A percentile compares a stretch with the other conserved stretches of the same genome.
Evolutionary conservation across 2,797 vertebrate species (phyloP).

Genomic region (Molossus alvarezi): DNA sequence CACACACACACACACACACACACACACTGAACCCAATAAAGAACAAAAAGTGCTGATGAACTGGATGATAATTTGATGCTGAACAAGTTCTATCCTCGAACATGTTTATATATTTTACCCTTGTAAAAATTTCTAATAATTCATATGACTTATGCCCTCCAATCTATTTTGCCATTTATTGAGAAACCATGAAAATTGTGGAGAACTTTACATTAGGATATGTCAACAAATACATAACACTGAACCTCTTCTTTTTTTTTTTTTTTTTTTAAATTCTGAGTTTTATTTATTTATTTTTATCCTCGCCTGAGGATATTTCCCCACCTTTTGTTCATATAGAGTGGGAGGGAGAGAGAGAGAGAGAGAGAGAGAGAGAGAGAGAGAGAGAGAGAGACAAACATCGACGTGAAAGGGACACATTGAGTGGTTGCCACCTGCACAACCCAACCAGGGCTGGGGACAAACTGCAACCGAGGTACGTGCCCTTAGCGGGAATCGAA

Average conservation of each 20-base stretch:
- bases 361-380: too few species aligned
- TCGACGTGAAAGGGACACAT: too few species aligned
- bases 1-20: not conserved
- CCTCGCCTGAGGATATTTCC: too few species aligned
- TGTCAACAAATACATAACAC: conserved; percentile 32
- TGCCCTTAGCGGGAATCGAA: too few species aligned
- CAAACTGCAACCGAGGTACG: too few species aligned
- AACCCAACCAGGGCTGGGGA: too few species aligned
- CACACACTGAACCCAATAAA: not conserved
- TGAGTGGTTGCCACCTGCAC: too few species aligned
- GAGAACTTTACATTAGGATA: not conserved
- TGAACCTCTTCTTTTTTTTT: not conserved
- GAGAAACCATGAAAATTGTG: conserved; percentile 33
- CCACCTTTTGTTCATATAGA: too few species aligned
- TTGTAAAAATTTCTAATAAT: not conserved
- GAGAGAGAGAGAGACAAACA: too few species aligned
- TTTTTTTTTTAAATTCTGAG: too few species aligned
- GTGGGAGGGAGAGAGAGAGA: too few species aligned
- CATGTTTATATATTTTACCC: not conserved
- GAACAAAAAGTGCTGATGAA: conserved; percentile 30
- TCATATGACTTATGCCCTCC: not conserved
- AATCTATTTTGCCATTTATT: not conserved
- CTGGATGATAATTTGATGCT: not conserved
- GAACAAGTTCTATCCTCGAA: not conserved
- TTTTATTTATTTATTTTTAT: too few species aligned